Evolutionary conservation across 2,113 vertebrate species (phyloP), one percentile per base, ranked within the genome.

Genomic region (Campylomormyrus tamandua): DNA sequence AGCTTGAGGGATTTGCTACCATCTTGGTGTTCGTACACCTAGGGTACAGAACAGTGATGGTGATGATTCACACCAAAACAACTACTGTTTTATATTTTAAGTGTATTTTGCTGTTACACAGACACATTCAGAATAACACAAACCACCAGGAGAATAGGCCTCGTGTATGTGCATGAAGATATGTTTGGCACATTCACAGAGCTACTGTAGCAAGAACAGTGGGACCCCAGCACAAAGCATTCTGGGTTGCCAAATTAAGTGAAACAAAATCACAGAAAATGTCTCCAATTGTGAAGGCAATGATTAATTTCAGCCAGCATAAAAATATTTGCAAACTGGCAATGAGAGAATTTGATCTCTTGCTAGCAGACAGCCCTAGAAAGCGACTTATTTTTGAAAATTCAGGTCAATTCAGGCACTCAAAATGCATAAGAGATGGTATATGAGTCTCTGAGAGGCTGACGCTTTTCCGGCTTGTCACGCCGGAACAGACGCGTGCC

Each of bases 1-100:
- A 99, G 88, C 91, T 99, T 99, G 89, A 99, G 95, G 2, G 98
- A 99, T 89, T 97, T 99, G 93, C 97, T 99, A 56, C 98, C 97
- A 89, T 99, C 98, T 19, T 96, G 96, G 93, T 99, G 98, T 90
- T 99, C 98, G 66, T 97, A 99, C 10, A 99, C 98, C 98, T 99
- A 92, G 89, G 92, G 11, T 27, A 91, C 70, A 89, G 8, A 90
- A 88, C 35, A 77, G 24, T 31, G 50, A 50, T 50, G 11, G 35
- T 56, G 31, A 42, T 15, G 35, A 87, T 17, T 87, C 50, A 49
- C 35, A 86, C 27, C 13, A 45, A 52, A 87, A 53, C 48, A 87
- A 49, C 85, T 87, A 15, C 35, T 58, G 15, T 39, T 45, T 27
- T 19, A 52, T 19, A 35, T 24, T 27, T 86, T n/a, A 7, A 42